A percentile compares a stretch with the other conserved stretches of the same genome.
phyloP scores from a whole-genome alignment of 1,140 invertebrate species.

The Diorhabda elongata region DNA sequence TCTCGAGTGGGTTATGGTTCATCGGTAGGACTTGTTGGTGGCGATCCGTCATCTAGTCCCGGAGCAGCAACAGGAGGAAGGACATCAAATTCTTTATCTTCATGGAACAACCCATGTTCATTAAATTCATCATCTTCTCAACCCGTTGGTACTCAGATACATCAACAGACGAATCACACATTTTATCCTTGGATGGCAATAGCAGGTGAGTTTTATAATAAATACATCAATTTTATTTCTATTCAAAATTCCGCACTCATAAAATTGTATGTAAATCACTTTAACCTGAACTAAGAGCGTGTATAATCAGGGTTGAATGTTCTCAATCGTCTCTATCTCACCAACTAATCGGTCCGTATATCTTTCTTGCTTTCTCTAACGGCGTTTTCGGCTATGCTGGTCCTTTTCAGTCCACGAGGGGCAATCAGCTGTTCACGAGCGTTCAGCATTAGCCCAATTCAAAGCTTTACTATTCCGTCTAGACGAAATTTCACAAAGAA shows the following conservation, averaged over 20 bases:
- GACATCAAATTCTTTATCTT: constrained; percentile 58
- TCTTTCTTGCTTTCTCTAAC: constrained; percentile 17
- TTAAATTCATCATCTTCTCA: constrained; percentile 70
- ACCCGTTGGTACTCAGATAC: constrained; percentile 74
- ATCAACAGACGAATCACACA: constrained; percentile 87
- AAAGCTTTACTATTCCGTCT: not conserved
- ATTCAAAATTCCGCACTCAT: not conserved
- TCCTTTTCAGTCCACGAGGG: constrained; percentile 40
- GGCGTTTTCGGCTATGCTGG: constrained; percentile 25
- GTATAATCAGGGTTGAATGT: constrained; percentile 48
- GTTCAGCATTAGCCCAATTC: not conserved
- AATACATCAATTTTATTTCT: constrained; percentile 8
- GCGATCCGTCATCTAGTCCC: constrained; percentile 70
- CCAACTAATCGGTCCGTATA: not conserved
- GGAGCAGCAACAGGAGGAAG: constrained; percentile 56
- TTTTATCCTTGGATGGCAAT: constrained; percentile 98
- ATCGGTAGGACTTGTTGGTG: constrained; percentile 60
- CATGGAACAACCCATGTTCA: constrained; percentile 78
- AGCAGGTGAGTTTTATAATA: constrained; percentile 73
- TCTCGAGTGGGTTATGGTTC: constrained; percentile 64
- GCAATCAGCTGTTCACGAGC: constrained; percentile 44
- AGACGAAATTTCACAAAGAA: constrained; percentile 1
- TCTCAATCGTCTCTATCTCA: constrained; percentile 26
- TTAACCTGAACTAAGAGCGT: constrained; percentile 45
- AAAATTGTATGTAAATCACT: constrained; percentile 38